These are phyloP conservation scores for Tachuris rubrigastra DNA, from an alignment of 2,113 vertebrate genomes.

Conservation along the genomic window DNA sequence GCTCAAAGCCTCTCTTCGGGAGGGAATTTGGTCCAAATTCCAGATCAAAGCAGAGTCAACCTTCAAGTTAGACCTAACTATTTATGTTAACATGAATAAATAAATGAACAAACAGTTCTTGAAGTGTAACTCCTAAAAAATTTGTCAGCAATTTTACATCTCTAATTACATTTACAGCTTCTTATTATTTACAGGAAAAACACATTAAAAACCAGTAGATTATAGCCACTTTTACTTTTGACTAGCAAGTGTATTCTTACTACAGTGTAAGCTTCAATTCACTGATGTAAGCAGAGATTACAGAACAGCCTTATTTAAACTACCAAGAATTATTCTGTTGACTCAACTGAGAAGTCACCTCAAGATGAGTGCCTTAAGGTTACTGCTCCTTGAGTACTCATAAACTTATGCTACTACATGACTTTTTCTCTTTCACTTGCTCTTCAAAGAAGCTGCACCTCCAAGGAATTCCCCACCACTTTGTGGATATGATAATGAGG, in stretches of 20 bases:
- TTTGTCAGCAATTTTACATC: not conserved
- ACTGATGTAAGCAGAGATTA: not conserved
- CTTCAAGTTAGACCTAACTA: not conserved
- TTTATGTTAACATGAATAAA: not conserved
- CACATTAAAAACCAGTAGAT: not conserved
- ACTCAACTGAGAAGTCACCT: not conserved
- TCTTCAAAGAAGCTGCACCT: not conserved
- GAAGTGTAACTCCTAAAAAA: not conserved
- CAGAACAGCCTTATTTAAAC: not conserved
- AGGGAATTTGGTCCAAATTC: not conserved
- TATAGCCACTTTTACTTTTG: not conserved
- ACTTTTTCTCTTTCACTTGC: not conserved
- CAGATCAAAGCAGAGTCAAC: not conserved
- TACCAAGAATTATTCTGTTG: not conserved
- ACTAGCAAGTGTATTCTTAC: not conserved
- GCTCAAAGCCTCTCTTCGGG: not conserved
- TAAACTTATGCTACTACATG: not conserved
- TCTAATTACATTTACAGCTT: not conserved
- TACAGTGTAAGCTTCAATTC: not conserved
- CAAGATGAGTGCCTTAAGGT: not conserved
- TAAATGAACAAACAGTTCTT: not conserved
- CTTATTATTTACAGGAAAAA: not conserved
- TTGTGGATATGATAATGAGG: not conserved
- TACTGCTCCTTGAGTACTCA: not conserved
- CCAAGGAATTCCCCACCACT: not conserved